Percentiles rank a stretch among this genome's conserved stretches.
Evolutionary conservation across 2,888 invertebrate genomes (phyloP).

Genomic region (Carterocephalus palaemon): DNA sequence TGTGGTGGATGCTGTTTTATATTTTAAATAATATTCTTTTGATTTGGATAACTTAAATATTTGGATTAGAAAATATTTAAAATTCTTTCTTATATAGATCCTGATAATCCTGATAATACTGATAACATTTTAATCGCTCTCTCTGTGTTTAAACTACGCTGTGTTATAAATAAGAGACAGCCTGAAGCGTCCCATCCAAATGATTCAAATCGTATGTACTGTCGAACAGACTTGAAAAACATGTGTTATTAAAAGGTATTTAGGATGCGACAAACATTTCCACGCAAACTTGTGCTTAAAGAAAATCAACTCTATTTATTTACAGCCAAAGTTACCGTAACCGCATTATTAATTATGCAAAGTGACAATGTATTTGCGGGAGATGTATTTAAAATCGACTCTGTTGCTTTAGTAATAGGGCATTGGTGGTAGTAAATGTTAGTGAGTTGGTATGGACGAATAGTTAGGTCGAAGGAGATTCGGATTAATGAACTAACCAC

Average conservation of each 20-base stretch:
- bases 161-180: slow-evolving; percentile 53
- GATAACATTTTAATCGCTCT: slow-evolving; percentile 1
- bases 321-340: neutral
- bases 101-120: no score
- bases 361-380: slow-evolving; percentile 13
- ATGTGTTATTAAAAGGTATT: slow-evolving; percentile 69
- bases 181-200: slow-evolving; percentile 56
- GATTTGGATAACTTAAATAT: no score
- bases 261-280: slow-evolving; percentile 51
- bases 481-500: slow-evolving; percentile 52
- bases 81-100: no score
- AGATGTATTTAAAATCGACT: slow-evolving; percentile 7
- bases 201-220: slow-evolving; percentile 42
- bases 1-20: no score
- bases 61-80: no score
- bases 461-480: slow-evolving; percentile 45
- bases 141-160: slow-evolving; percentile 34
- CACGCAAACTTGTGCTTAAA: neutral
- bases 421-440: slow-evolving; percentile 21
- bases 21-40: no score
- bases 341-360: slow-evolving; percentile 16
- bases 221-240: slow-evolving; percentile 47
- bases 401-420: slow-evolving; percentile 24
- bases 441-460: slow-evolving; percentile 28
- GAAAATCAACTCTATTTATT: slow-evolving; percentile 5